A percentile compares a stretch with the other conserved stretches of the same genome.
Evolutionary conservation across 1,140 invertebrate genomes (phyloP).

Genomic region (Hypsibius dujardini): DNA sequence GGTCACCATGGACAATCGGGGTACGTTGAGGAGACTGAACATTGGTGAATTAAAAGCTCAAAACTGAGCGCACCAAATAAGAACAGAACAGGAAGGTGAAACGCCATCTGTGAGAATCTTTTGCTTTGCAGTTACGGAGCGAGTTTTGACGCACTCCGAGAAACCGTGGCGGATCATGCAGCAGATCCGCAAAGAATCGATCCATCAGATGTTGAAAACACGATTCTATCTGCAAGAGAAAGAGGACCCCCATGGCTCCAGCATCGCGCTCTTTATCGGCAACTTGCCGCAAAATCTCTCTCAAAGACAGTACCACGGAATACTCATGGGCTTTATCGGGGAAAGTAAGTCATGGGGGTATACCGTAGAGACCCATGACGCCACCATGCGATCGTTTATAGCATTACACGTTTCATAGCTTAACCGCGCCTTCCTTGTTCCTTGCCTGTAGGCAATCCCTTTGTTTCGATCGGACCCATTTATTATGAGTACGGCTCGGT

Average conservation of each 20-base stretch:
- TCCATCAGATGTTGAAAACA: constrained; percentile 91
- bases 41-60: no score
- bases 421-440: no score
- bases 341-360: constrained; percentile 52
- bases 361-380: no score
- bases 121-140: constrained; percentile 55
- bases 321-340: constrained; percentile 80
- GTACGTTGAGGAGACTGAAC: constrained; percentile 38
- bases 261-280: constrained; percentile 86
- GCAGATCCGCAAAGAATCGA: constrained; percentile 71
- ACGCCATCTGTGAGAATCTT: no score
- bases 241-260: constrained; percentile 88
- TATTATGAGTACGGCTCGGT: constrained; percentile 99
- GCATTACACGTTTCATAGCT: no score
- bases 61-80: no score
- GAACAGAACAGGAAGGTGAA: no score
- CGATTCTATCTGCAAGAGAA: constrained; percentile 93
- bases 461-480: constrained; percentile 86
- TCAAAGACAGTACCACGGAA: constrained; percentile 92
- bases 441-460: constrained; percentile 73
- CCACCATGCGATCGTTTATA: no score
- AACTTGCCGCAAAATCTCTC: constrained; percentile 89
- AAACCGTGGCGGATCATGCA: constrained; percentile 66
- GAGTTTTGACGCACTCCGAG: constrained; percentile 64
- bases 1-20: constrained; percentile 79